phyloP scores from a whole-genome alignment of 2,113 vertebrate species.

The Tinamus guttatus region DNA sequence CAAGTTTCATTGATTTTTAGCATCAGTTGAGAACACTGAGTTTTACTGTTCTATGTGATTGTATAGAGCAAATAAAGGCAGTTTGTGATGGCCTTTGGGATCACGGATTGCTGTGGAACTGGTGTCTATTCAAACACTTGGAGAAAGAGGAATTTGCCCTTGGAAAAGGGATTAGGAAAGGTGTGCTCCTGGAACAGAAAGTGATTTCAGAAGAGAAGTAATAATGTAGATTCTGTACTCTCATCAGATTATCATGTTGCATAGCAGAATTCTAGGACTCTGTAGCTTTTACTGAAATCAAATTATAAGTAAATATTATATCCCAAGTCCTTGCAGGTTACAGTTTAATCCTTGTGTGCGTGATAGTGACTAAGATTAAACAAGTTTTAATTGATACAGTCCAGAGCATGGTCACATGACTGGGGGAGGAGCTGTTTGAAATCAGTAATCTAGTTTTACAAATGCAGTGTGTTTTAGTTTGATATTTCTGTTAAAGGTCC shows the following conservation, averaged over 20 bases:
- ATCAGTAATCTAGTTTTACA: conserved; percentile 18
- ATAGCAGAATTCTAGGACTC: neutral
- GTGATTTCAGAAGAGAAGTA: neutral
- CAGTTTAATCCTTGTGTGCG: conserved; percentile 31
- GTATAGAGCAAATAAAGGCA: neutral
- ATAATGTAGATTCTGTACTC: neutral
- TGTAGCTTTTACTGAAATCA: neutral
- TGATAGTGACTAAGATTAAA: conserved; percentile 40
- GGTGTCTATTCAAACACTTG: neutral
- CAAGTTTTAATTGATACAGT: conserved; percentile 17
- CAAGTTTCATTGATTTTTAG: neutral
- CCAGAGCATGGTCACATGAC: neutral
- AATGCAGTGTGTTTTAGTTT: neutral
- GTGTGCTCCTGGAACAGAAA: neutral
- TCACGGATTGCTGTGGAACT: neutral
- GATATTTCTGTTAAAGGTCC: neutral
- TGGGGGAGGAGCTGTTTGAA: neutral
- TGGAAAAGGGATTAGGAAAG: neutral
- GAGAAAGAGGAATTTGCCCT: neutral
- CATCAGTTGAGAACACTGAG: neutral
- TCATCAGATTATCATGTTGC: neutral
- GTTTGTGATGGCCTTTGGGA: neutral
- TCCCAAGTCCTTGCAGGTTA: conserved; percentile 1
- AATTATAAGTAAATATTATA: neutral
- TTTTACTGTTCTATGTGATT: neutral